A percentile compares a stretch with the other conserved stretches of the same genome.
These are phyloP conservation scores for Tautogolabrus adspersus DNA, from an alignment of 2,113 vertebrate species.

Conservation along the genomic window DNA sequence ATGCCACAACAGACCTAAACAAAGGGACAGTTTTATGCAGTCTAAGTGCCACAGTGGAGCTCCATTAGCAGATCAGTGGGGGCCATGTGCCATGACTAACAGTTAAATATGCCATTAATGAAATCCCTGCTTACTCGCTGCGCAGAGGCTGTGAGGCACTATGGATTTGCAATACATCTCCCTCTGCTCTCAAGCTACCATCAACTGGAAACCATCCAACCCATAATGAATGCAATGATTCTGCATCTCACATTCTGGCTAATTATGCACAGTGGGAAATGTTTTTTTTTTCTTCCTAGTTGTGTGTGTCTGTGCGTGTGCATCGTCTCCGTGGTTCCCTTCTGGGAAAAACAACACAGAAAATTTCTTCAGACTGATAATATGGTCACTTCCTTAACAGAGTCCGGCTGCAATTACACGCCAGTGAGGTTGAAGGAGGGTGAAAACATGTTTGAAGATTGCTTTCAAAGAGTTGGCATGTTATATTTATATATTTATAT, in stretches of 20 bases:
- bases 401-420: conserved; percentile 4
- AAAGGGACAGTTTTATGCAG: background rate
- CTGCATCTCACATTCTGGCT: conserved; percentile 40
- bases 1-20: background rate
- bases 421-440: background rate
- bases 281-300: conserved; percentile 9
- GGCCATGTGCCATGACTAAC: conserved; percentile 40
- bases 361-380: conserved; percentile 14
- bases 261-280: conserved; percentile 72
- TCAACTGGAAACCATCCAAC: conserved; percentile 42
- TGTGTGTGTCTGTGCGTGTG: conserved; percentile 11
- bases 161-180: conserved; percentile 31
- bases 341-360: conserved; percentile 26
- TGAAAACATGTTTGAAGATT: conserved; percentile 1
- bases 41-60: conserved; percentile 3
- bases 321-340: background rate
- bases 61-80: conserved; percentile 25
- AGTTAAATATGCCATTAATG: conserved; percentile 51
- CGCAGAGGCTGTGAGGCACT: conserved; percentile 20
- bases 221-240: conserved; percentile 51
- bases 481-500: conserved; percentile 11
- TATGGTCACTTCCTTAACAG: conserved; percentile 9
- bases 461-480: conserved; percentile 1
- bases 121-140: conserved; percentile 43
- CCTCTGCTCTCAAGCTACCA: conserved; percentile 34